A percentile compares a stretch with the other conserved stretches of the same genome.
Conservation (phyloP, 2,888 invertebrate genomes). For the Chrysomela aeneicollis region DNA sequence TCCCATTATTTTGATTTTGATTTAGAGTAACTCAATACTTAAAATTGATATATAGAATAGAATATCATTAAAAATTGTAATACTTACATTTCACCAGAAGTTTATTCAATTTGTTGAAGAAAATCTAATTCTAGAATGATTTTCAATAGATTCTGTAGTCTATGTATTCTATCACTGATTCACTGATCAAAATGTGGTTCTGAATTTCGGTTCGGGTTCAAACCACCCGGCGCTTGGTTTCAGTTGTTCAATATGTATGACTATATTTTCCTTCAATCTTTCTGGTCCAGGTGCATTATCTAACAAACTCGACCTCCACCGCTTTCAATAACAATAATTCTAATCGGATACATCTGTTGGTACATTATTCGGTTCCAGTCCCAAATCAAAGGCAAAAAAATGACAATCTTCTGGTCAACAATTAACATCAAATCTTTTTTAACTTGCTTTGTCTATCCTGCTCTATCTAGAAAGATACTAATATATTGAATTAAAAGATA, state of each 20-base stretch:
- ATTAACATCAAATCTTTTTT: not conserved
- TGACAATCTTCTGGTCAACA: slow-evolving; percentile 46
- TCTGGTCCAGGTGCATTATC: slow-evolving; percentile 21
- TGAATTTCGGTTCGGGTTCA: slow-evolving; percentile 61
- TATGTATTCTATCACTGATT: slow-evolving; percentile 22
- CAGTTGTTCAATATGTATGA: slow-evolving; percentile 45
- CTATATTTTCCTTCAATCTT: slow-evolving; percentile 24
- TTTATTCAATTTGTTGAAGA: too few relatives aligned
- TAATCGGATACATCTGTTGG: slow-evolving; percentile 25
- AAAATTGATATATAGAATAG: too few relatives aligned
- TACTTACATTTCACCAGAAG: too few relatives aligned
- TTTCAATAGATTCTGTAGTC: slow-evolving; percentile 25
- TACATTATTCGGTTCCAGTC: slow-evolving; percentile 57
- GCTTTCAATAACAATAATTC: slow-evolving; percentile 15
- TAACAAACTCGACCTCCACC: slow-evolving; percentile 28
- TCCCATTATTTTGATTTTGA: too few relatives aligned
- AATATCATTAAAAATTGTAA: too few relatives aligned
- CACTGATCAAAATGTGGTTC: slow-evolving; percentile 28
- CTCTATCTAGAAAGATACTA: not conserved
- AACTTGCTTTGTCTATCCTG: not conserved
- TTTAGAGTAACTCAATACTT: too few relatives aligned
- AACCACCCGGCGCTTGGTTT: slow-evolving; percentile 55
- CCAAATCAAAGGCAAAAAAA: slow-evolving; percentile 48
- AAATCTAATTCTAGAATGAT: too few relatives aligned
- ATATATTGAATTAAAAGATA: not conserved